phyloP scores from a whole-genome alignment of 2,113 vertebrate genomes.

The Propithecus coquereli region DNA sequence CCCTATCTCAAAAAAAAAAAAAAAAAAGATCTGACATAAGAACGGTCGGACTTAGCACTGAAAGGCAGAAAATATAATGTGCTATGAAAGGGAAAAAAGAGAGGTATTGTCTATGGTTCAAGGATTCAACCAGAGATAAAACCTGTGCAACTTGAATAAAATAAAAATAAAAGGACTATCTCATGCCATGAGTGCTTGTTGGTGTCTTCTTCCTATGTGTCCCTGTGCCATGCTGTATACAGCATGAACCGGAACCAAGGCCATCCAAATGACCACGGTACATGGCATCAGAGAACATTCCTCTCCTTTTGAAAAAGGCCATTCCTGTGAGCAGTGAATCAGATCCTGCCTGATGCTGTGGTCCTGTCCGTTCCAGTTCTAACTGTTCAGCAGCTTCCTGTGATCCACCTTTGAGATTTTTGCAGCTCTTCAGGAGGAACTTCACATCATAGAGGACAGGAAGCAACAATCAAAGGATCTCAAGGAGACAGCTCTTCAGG shows the following conservation, averaged over 20 bases:
- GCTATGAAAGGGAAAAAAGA: slow-evolving; percentile 72
- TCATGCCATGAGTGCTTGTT: slow-evolving; percentile 97
- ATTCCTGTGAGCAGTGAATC: slow-evolving; percentile 99
- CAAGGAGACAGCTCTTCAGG: slow-evolving; percentile 99
- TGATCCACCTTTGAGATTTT: slow-evolving; percentile 98
- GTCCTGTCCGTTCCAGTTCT: slow-evolving; percentile 97
- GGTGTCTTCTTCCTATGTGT: slow-evolving; percentile 98
- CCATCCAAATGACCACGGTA: slow-evolving; percentile 98
- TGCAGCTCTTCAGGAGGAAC: slow-evolving; percentile 99
- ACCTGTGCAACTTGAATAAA: slow-evolving; percentile 84
- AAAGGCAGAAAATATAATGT: slow-evolving; percentile 66
- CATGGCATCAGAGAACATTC: slow-evolving; percentile 99
- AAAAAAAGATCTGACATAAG: slow-evolving; percentile 74
- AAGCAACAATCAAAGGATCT: slow-evolving; percentile 97
- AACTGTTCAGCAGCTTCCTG: slow-evolving; percentile 99
- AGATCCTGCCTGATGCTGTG: slow-evolving; percentile 98
- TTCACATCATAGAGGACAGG: slow-evolving; percentile 99
- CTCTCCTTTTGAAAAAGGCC: slow-evolving; percentile 99
- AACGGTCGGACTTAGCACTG: slow-evolving; percentile 79
- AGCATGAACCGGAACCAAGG: slow-evolving; percentile 96
- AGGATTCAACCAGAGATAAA: slow-evolving; percentile 86
- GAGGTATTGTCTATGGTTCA: slow-evolving; percentile 77
- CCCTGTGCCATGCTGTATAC: slow-evolving; percentile 97
- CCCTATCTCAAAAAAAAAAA: too few relatives aligned
- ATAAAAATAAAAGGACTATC: slow-evolving; percentile 75